Evolutionary conservation across 2,888 invertebrate species (phyloP), one percentile per base, ranked within the genome.

Genomic region (Cantharis nigra): DNA sequence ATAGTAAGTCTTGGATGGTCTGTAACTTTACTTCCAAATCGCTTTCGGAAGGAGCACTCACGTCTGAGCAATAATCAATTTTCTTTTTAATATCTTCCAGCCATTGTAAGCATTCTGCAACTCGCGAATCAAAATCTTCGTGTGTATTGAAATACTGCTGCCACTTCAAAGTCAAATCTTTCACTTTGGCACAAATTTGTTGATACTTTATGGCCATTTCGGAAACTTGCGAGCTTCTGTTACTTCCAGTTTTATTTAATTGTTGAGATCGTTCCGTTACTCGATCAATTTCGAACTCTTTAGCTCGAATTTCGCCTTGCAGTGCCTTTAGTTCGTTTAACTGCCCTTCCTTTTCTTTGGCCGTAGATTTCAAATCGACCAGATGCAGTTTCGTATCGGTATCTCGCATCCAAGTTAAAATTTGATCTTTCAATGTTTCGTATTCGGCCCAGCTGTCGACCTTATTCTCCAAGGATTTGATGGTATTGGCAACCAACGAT

Each of bases 181-280:
- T 98, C 0, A 97, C 95, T 88, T 96, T 96, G 83, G 94, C 94
- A 73, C 95, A 94, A 62, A 98, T 91, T 83, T 96, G 95, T 87
- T 97, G 97, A 85, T 98, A 98, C 88, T 97, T 96, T 3, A 96
- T 92, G 10, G 96, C 95, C n/a, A 98, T 88, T 88, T 98, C 98
- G 0, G 97, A 95, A 69, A 97, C 94, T 86, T 96, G 95, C 0
- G 96, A 94, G 64, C 93, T 92, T 69, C 97, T 92, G 3, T 94
- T 93, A 73, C 93, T 92, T 14, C 94, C 88, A 11, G 94, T 93
- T 81, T 95, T 95, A 79, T 95, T 93, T 11, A 97, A 88, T 80
- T 94, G 92, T 86, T 98, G 97, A 0, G 97, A 96, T 81, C 95
- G 93, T 87, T 98, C 98, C 20, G 96, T 97, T 0, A 98, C 95